Percentiles rank a stretch among this genome's conserved stretches.
These are phyloP conservation scores for Artibeus lituratus DNA, from an alignment of 2,797 vertebrate genomes.

Conservation along the genomic window DNA sequence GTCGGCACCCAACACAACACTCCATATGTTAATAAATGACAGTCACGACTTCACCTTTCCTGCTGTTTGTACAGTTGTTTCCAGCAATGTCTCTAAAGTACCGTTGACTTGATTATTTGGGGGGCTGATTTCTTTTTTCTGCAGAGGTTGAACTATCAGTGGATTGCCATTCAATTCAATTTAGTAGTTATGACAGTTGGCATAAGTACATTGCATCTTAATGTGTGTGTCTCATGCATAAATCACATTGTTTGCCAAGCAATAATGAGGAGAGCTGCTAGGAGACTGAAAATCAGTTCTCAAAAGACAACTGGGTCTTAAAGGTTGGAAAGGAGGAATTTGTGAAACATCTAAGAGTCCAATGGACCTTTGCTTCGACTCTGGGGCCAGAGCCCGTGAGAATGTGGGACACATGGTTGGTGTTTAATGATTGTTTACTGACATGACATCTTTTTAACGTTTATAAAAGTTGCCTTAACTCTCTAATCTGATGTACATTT, in stretches of 20 bases:
- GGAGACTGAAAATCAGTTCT: constrained; percentile 40
- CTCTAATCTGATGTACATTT: not conserved
- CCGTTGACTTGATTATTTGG: constrained; percentile 23
- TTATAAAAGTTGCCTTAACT: not conserved
- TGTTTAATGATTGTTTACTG: not conserved
- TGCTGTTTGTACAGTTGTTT: constrained; percentile 39
- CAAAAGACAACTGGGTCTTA: not conserved
- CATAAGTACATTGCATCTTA: constrained; percentile 64
- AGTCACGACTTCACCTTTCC: constrained; percentile 17
- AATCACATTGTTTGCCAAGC: constrained; percentile 67
- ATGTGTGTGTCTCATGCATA: constrained; percentile 59
- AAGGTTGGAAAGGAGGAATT: not conserved
- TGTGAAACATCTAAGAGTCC: not conserved
- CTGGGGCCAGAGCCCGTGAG: not conserved
- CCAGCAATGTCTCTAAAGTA: not conserved
- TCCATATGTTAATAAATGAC: not conserved
- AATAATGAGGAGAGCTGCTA: constrained; percentile 39
- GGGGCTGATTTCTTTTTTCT: constrained; percentile 3
- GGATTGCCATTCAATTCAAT: constrained; percentile 66
- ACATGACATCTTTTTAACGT: not conserved
- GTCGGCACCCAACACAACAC: not conserved
- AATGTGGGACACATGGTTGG: not conserved
- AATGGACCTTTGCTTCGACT: not conserved
- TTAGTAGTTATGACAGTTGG: constrained; percentile 66
- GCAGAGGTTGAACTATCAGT: constrained; percentile 39